Evolutionary conservation across 1,140 invertebrate species (phyloP).

Genomic region (Chrysomallon squamiferum): DNA sequence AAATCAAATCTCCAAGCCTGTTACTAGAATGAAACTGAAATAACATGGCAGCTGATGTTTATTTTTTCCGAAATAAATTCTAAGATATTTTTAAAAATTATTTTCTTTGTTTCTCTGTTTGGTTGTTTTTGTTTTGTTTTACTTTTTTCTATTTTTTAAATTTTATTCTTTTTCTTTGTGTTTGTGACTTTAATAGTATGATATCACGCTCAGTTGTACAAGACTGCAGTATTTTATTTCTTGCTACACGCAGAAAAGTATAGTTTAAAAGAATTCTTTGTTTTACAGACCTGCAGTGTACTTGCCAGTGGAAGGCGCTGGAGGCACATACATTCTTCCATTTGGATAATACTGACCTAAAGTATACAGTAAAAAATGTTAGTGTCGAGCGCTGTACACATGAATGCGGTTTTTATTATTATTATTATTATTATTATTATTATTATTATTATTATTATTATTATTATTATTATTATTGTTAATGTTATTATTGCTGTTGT

Average conservation of each 20-base stretch:
- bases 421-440: background rate
- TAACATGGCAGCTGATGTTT: too few relatives aligned
- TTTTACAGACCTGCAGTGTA: conserved; percentile 14
- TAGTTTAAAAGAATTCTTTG: background rate
- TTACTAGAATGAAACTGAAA: too few relatives aligned
- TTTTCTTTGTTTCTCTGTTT: too few relatives aligned
- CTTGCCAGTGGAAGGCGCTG: conserved; percentile 2
- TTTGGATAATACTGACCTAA: conserved; percentile 30
- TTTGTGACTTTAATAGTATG: too few relatives aligned
- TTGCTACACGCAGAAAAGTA: background rate
- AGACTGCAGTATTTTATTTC: too few relatives aligned
- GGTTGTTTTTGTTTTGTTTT: too few relatives aligned
- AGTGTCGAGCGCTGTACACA: background rate
- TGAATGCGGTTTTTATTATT: background rate
- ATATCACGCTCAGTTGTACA: too few relatives aligned
- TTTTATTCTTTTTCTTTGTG: too few relatives aligned
- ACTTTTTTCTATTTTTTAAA: too few relatives aligned
- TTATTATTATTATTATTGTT: background rate
- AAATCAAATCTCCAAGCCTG: too few relatives aligned
- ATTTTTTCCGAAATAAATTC: too few relatives aligned
- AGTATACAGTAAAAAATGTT: background rate
- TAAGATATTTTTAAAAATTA: too few relatives aligned
- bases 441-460: background rate
- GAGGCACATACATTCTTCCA: conserved; percentile 19
- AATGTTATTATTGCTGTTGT: background rate